A percentile compares a stretch with the other conserved stretches of the same genome.
Conservation (phyloP, 2,797 vertebrate species). For the Sebastiscus tertius region DNA sequence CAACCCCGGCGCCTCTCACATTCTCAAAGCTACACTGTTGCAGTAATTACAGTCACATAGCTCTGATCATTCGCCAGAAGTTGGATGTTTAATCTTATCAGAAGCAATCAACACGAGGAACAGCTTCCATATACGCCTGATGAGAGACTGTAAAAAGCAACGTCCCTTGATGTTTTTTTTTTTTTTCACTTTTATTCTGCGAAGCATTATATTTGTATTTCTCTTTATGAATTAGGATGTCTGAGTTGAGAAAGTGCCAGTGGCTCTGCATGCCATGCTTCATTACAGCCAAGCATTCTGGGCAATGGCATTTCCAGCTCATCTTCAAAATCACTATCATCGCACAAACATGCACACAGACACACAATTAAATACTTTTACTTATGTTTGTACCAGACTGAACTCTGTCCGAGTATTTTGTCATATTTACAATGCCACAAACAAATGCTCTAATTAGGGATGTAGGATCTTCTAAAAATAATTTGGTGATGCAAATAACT, state of each 20-base stretch:
- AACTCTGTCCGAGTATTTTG: background rate
- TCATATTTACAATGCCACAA: background rate
- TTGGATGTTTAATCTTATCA: constrained; percentile 59
- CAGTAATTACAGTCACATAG: constrained; percentile 46
- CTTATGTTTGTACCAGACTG: background rate
- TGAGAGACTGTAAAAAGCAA: constrained; percentile 40
- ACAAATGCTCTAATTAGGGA: background rate
- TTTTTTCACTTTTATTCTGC: constrained; percentile 21
- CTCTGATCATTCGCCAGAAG: constrained; percentile 58
- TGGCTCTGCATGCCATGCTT: constrained; percentile 22
- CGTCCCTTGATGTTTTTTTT: constrained; percentile 25
- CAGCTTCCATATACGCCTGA: constrained; percentile 20
- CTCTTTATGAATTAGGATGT: constrained; percentile 35
- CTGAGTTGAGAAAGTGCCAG: constrained; percentile 23
- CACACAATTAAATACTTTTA: background rate
- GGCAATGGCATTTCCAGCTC: constrained; percentile 35
- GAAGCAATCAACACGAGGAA: constrained; percentile 42
- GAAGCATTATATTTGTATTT: constrained; percentile 52
- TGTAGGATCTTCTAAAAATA: background rate
- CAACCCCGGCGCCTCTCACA: constrained; percentile 11
- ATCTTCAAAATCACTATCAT: constrained; percentile 27
- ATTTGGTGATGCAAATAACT: background rate
- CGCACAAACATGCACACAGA: background rate
- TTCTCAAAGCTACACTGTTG: constrained; percentile 22
- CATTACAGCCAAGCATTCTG: constrained; percentile 37